A percentile compares a stretch with the other conserved stretches of the same genome.
These are phyloP conservation scores for Nixonia krombeini DNA, from an alignment of 1,140 invertebrate species.

Conservation along the genomic window DNA sequence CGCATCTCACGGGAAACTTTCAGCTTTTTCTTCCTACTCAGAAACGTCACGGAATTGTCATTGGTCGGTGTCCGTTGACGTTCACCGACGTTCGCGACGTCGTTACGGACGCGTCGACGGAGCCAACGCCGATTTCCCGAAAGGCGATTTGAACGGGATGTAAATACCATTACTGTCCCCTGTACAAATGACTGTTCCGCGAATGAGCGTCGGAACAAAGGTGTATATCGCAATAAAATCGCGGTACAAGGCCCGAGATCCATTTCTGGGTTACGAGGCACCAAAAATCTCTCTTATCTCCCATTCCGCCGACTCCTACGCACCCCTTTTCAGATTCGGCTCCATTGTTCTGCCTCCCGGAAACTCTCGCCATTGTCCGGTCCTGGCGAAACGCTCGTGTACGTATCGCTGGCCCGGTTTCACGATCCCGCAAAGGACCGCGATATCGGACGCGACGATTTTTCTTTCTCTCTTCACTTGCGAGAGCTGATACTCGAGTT, in stretches of 20 bases:
- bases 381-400: slow-evolving; percentile 33
- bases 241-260: no score
- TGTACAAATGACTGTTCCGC: neutral
- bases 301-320: slow-evolving; percentile 33
- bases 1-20: slow-evolving; percentile 18
- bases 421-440: slow-evolving; percentile 14
- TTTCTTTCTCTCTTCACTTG: neutral
- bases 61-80: no score
- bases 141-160: neutral
- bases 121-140: neutral
- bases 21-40: slow-evolving; percentile 22
- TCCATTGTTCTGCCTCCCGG: slow-evolving; percentile 48
- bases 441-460: slow-evolving; percentile 21
- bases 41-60: neutral
- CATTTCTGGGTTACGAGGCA: slow-evolving; percentile 20
- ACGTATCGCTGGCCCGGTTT: slow-evolving; percentile 13
- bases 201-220: no score
- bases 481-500: neutral
- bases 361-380: slow-evolving; percentile 45
- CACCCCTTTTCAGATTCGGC: slow-evolving; percentile 32
- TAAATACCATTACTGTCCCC: neutral
- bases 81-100: neutral
- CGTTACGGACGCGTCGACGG: neutral
- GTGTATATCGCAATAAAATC: no score
- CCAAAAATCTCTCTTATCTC: slow-evolving; percentile 37